Conservation (phyloP, 2,113 vertebrate genomes). For the Siniperca chuatsi region DNA sequence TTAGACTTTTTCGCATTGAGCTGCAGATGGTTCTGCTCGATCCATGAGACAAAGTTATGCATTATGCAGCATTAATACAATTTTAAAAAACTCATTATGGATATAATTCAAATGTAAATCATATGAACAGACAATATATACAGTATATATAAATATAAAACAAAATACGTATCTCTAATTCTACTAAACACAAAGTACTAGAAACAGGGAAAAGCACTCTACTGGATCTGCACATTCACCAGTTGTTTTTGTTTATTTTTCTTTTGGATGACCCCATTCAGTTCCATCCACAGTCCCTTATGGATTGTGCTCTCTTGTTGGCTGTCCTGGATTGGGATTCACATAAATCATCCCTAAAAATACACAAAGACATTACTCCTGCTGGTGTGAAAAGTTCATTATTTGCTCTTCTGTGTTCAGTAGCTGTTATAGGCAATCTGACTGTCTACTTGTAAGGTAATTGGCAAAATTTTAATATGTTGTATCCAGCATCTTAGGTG, state of each 20-base stretch:
- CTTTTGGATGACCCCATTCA: slow-evolving; percentile 69
- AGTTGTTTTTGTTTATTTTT: background rate
- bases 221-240: slow-evolving; percentile 28
- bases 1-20: no score
- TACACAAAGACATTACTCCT: slow-evolving; percentile 37
- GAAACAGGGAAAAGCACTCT: background rate
- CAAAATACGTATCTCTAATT: background rate
- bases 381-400: slow-evolving; percentile 12
- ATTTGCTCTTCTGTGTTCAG: slow-evolving; percentile 13
- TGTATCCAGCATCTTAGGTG: background rate
- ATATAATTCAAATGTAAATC: background rate
- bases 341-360: slow-evolving; percentile 76
- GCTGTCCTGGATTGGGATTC: slow-evolving; percentile 74
- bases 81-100: background rate
- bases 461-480: background rate
- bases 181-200: background rate
- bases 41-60: no score
- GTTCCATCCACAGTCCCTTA: slow-evolving; percentile 54
- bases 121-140: background rate
- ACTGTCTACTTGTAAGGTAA: background rate
- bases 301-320: slow-evolving; percentile 49
- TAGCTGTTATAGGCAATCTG: background rate
- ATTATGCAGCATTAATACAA: background rate
- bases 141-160: background rate
- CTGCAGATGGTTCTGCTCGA: no score